A percentile compares a stretch with the other conserved stretches of the same genome.
These are phyloP conservation scores for Alviniconcha strummeri DNA, from an alignment of 2,888 invertebrate genomes.

Conservation along the genomic window DNA sequence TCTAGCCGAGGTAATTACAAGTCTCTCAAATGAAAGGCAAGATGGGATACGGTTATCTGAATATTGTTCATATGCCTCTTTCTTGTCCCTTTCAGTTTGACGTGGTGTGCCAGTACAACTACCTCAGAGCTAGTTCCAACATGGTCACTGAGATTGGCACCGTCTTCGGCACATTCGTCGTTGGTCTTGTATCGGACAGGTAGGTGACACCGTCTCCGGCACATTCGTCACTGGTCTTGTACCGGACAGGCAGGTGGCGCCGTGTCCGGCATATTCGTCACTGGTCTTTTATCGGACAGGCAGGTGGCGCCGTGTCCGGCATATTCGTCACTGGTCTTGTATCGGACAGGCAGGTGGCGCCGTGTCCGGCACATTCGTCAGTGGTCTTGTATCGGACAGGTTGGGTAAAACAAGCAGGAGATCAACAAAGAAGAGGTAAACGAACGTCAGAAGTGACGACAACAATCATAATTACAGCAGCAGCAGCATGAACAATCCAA, in stretches of 20 bases:
- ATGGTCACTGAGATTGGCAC: constrained; percentile 48
- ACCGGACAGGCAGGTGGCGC: constrained; percentile 43
- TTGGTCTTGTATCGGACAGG: constrained; percentile 46
- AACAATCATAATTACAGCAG: no score
- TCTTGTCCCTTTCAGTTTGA: constrained; percentile 43
- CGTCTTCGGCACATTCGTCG: constrained; percentile 41
- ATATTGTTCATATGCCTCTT: no score
- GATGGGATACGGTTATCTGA: no score
- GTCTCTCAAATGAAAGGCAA: no score
- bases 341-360: constrained; percentile 44
- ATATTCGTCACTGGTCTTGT: constrained; percentile 42
- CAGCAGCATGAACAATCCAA: no score
- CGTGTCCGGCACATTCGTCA: no score
- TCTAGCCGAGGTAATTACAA: no score
- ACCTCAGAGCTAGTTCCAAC: constrained; percentile 41
- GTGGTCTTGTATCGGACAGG: no score
- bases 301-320: constrained; percentile 37
- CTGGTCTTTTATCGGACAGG: constrained; percentile 46
- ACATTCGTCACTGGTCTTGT: constrained; percentile 42
- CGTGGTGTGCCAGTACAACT: constrained; percentile 42
- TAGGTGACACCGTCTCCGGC: constrained; percentile 38
- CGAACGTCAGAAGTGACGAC: no score
- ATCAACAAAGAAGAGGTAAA: no score
- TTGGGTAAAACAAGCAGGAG: no score
- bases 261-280: constrained; percentile 41